Evolutionary conservation across 2,888 invertebrate species (phyloP).

Genomic region (Hanleya hanleyi): DNA sequence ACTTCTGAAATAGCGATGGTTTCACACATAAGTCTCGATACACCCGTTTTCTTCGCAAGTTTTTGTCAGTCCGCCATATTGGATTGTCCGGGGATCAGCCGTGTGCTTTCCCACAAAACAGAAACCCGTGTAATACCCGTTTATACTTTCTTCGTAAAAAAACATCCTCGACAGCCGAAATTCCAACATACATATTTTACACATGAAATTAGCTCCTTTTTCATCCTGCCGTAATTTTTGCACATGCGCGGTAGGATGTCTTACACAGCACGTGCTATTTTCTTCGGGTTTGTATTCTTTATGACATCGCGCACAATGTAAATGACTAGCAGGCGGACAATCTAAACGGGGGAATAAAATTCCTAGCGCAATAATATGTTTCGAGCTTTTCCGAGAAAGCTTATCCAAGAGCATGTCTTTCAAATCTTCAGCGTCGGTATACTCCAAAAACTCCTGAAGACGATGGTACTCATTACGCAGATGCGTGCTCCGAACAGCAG

Average conservation of each 20-base stretch:
- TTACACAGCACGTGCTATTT: constrained; percentile 4
- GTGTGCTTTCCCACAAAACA: constrained; percentile 12
- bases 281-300: constrained; percentile 9
- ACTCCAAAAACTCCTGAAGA: not conserved
- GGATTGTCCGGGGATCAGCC: not conserved
- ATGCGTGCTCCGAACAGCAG: constrained; percentile 8
- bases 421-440: not conserved
- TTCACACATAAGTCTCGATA: constrained; percentile 15
- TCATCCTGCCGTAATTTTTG: constrained; percentile 7
- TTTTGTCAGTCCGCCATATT: constrained; percentile 1
- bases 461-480: constrained; percentile 15
- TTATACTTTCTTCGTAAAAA: constrained; percentile 6
- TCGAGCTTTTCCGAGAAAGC: constrained; percentile 5
- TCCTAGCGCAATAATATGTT: constrained; percentile 13
- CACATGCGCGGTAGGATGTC: constrained; percentile 4
- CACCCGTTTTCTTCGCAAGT: constrained; percentile 18
- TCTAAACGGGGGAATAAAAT: constrained; percentile 11
- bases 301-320: constrained; percentile 16
- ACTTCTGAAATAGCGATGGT: too few species aligned
- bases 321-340: not conserved
- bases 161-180: constrained; percentile 7
- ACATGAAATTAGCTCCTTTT: constrained; percentile 10
- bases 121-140: constrained; percentile 8
- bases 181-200: not conserved
- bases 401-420: constrained; percentile 6